These are phyloP conservation scores for Leptinotarsa juncta DNA, from an alignment of 2,888 invertebrate genomes.

Conservation along the genomic window DNA sequence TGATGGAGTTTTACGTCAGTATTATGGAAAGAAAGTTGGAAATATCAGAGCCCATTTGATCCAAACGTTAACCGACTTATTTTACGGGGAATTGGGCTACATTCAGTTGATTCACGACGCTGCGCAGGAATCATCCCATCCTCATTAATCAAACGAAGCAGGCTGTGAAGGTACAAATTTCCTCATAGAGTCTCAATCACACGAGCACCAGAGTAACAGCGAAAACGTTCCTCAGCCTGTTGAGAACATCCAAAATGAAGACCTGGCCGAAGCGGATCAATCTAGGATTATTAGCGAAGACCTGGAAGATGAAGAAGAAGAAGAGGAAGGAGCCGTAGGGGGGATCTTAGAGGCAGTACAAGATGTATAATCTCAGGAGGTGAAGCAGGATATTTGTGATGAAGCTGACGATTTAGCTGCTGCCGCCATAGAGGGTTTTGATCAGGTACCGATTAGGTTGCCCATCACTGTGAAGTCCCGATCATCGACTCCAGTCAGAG, in stretches of 20 bases:
- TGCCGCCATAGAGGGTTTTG: conserved; percentile 69
- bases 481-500: conserved; percentile 61
- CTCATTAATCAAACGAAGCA: conserved; percentile 35
- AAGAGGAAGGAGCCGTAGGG: conserved; percentile 64
- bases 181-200: neutral
- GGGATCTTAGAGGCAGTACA: conserved; percentile 52
- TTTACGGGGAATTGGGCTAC: conserved; percentile 43
- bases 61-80: conserved; percentile 58
- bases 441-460: conserved; percentile 75
- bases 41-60: conserved; percentile 58
- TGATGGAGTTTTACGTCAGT: conserved; percentile 64
- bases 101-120: conserved; percentile 22
- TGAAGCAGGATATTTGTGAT: conserved; percentile 47
- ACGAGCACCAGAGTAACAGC: conserved; percentile 51
- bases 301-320: conserved; percentile 53
- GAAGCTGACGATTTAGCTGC: conserved; percentile 49
- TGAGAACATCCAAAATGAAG: conserved; percentile 74
- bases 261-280: conserved; percentile 85
- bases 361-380: conserved; percentile 31
- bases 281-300: conserved; percentile 68
- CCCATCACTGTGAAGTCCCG: conserved; percentile 58
- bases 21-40: conserved; percentile 62
- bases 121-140: conserved; percentile 51
- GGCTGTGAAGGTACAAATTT: neutral
- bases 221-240: conserved; percentile 49